phyloP scores from a whole-genome alignment of 1,140 invertebrate genomes.

The Drosophila melanogaster region DNA sequence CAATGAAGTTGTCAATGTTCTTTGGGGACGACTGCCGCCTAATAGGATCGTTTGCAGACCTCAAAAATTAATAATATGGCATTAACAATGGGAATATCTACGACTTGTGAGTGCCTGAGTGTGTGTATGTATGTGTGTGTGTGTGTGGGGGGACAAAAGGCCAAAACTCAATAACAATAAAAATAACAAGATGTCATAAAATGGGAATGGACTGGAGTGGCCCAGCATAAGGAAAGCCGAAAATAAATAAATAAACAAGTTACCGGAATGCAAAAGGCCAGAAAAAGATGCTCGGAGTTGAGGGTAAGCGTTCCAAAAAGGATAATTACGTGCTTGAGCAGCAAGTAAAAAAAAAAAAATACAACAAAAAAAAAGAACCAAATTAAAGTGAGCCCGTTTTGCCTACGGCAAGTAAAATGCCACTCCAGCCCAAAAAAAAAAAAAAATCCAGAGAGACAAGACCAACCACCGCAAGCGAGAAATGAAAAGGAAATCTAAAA shows the following conservation, averaged over 20 bases:
- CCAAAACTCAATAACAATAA: constrained; percentile 78
- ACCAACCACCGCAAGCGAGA: constrained; percentile 46
- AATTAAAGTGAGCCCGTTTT: constrained; percentile 65
- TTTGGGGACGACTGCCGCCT: constrained; percentile 50
- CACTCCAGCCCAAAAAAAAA: constrained; percentile 27
- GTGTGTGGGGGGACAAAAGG: constrained; percentile 38
- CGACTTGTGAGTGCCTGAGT: constrained; percentile 3
- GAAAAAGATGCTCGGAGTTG: constrained; percentile 5
- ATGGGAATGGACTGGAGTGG: constrained; percentile 38
- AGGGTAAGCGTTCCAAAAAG: constrained; percentile 53
- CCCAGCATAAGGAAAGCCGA: constrained; percentile 10
- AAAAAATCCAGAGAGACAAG: constrained; percentile 18
- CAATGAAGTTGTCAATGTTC: constrained; percentile 70
- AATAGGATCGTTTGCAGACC: constrained; percentile 70
- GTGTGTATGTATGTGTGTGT: too few species aligned
- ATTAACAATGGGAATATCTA: constrained; percentile 45
- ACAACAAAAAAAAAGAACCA: constrained; percentile 21
- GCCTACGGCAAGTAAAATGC: constrained; percentile 69
- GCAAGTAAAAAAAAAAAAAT: constrained; percentile 41
- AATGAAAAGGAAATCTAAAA: constrained; percentile 55
- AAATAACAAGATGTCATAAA: constrained; percentile 81
- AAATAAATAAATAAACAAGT: constrained; percentile 59
- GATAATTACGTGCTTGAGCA: constrained; percentile 79
- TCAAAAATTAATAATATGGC: constrained; percentile 68
- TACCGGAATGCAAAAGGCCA: constrained; percentile 27